Conservation (phyloP, 2,888 invertebrate genomes). For the Didymodactylos carnosus region DNA sequence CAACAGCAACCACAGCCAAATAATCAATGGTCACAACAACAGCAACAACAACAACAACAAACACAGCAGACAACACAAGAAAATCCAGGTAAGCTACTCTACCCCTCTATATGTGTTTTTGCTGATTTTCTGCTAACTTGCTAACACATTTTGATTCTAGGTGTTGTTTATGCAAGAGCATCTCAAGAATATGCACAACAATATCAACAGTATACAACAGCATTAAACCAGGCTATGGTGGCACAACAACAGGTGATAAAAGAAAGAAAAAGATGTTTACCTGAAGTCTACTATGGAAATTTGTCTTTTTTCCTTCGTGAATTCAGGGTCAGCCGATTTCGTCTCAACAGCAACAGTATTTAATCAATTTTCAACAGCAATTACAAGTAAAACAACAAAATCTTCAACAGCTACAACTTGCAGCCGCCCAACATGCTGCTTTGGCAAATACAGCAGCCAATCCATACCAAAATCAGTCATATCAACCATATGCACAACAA, state of each 20-base stretch:
- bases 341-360: background rate
- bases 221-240: background rate
- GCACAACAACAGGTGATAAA: background rate
- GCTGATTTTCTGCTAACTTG: too few relatives aligned
- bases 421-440: background rate
- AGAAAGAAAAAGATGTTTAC: too few relatives aligned
- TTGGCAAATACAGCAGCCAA: background rate
- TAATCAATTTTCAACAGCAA: background rate
- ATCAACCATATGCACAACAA: background rate
- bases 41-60: background rate
- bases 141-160: background rate
- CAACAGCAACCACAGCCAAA: background rate
- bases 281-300: too few relatives aligned
- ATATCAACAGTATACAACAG: background rate
- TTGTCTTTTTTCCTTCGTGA: too few relatives aligned
- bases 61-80: too few relatives aligned
- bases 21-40: background rate
- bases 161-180: background rate
- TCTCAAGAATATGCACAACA: background rate
- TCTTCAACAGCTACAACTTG: background rate
- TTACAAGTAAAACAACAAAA: background rate
- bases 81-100: too few relatives aligned
- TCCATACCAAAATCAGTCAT: background rate
- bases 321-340: background rate
- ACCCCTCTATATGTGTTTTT: too few relatives aligned